phyloP scores from a whole-genome alignment of 2,113 vertebrate genomes.

The Prunella himalayana region DNA sequence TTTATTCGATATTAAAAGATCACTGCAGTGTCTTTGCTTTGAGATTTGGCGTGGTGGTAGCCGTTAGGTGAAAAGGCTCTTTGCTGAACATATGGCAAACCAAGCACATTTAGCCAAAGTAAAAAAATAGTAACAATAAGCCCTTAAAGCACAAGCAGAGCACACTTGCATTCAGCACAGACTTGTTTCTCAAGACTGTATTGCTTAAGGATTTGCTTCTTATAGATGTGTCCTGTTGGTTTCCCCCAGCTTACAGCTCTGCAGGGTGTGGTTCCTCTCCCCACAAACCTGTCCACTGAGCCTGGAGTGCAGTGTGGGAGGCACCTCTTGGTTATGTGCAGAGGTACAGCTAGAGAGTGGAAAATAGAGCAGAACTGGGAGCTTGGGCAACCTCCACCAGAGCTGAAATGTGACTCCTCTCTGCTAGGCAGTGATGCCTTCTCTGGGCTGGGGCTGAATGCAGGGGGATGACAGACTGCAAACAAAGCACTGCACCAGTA shows the following conservation, averaged over 20 bases:
- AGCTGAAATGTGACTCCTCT: background rate
- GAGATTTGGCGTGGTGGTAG: background rate
- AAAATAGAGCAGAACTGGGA: background rate
- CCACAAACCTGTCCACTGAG: fast-evolving
- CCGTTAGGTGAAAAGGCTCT: conserved; percentile 13
- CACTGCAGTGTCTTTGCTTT: background rate
- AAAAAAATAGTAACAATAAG: background rate
- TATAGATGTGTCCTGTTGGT: background rate
- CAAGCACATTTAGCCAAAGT: conserved; percentile 20
- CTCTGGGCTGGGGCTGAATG: background rate
- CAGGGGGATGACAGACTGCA: background rate
- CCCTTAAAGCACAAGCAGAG: background rate
- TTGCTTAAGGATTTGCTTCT: background rate
- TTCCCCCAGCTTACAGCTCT: background rate
- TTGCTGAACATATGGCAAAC: conserved; percentile 52
- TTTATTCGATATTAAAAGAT: background rate
- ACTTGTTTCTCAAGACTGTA: background rate
- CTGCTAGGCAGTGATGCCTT: background rate
- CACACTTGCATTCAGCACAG: background rate
- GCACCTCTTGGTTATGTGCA: background rate
- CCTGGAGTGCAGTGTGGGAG: fast-evolving
- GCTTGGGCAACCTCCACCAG: background rate
- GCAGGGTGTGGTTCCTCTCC: background rate
- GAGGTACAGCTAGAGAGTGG: background rate
- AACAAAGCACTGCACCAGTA: background rate